Percentiles rank a stretch among this genome's conserved stretches.
These are phyloP conservation scores for Salminus brasiliensis DNA, from an alignment of 2,113 vertebrate genomes.

Conservation along the genomic window DNA sequence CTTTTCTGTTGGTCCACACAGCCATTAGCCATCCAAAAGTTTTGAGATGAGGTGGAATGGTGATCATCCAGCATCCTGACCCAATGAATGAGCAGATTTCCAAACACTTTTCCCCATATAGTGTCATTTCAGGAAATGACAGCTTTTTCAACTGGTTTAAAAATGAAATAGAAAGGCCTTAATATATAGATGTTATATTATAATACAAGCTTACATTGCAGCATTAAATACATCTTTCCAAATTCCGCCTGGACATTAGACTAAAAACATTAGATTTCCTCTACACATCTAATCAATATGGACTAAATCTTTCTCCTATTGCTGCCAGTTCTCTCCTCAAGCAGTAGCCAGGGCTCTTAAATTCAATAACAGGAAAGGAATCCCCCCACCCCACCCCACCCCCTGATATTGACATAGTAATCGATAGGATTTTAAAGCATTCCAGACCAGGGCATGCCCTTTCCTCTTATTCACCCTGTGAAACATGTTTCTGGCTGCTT, in stretches of 20 bases:
- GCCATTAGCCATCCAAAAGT: no score
- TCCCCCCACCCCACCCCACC: constrained; percentile 3
- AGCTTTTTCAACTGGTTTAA: no score
- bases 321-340: background rate
- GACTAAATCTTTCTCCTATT: background rate
- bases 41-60: no score
- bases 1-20: no score
- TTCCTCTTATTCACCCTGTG: background rate
- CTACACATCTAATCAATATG: background rate
- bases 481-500: background rate
- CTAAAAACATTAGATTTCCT: background rate
- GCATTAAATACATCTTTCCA: no score
- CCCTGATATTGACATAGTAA: background rate
- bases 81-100: no score
- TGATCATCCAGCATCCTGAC: no score
- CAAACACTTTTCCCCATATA: background rate
- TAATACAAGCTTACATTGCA: no score
- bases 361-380: constrained; percentile 5
- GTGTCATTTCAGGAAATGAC: background rate
- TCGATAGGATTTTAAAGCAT: background rate
- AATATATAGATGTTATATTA: no score
- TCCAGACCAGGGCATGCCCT: background rate
- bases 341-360: background rate
- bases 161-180: no score
- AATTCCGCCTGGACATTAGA: background rate